Evolutionary conservation across 2,113 vertebrate genomes (phyloP).

Genomic region (Heliornis fulica): DNA sequence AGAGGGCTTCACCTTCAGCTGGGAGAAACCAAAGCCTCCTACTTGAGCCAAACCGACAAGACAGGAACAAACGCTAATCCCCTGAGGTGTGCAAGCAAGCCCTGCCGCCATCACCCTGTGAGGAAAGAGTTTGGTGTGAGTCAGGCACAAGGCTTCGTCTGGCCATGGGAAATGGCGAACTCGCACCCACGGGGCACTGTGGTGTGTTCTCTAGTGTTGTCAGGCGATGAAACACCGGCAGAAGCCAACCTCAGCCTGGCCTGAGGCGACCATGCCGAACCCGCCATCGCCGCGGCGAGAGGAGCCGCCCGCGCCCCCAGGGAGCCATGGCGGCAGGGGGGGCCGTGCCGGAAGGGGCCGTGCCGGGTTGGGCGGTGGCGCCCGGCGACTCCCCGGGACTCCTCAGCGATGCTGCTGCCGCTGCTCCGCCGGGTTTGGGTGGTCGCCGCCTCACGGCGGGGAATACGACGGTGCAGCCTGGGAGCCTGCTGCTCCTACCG

Average conservation of each 20-base stretch:
- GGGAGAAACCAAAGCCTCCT: not conserved
- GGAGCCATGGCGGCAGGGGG: not conserved
- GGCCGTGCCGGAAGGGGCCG: not conserved
- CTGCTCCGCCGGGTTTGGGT: not conserved
- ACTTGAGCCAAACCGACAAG: not conserved
- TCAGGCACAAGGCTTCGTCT: rapidly evolving
- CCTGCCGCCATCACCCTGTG: not conserved
- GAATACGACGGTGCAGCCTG: constrained; percentile 76
- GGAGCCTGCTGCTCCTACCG: constrained; percentile 83
- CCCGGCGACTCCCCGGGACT: not conserved
- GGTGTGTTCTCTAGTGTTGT: rapidly evolving
- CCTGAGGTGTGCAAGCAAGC: rapidly evolving
- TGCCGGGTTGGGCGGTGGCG: not conserved
- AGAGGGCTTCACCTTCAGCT: not conserved
- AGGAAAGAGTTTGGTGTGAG: not conserved
- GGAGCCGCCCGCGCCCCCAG: not conserved
- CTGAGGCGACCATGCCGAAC: rapidly evolving
- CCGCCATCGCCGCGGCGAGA: too few relatives aligned
- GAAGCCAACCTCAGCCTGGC: rapidly evolving
- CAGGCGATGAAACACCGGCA: rapidly evolving
- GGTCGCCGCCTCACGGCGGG: not conserved
- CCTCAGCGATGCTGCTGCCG: not conserved
- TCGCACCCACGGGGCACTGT: rapidly evolving
- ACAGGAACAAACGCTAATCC: not conserved
- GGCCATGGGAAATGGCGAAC: rapidly evolving